Conservation (phyloP, 1,140 invertebrate genomes). For the Apocrypta bakeri region DNA sequence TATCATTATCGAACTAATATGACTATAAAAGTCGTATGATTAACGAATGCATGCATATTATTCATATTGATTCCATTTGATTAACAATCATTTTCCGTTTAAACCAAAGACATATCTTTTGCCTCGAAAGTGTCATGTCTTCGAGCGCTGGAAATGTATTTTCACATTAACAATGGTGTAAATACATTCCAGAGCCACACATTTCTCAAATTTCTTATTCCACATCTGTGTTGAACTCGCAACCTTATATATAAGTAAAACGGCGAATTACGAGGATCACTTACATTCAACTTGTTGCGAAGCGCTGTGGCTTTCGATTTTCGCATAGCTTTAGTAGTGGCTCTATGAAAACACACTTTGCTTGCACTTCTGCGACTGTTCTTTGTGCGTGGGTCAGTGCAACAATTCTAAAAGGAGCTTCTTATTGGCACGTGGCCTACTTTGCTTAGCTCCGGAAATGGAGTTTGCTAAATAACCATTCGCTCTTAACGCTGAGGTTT, state of each 20-base stretch:
- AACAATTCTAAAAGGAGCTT: constrained; percentile 45
- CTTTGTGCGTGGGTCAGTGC: constrained; percentile 15
- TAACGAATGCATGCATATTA: no score
- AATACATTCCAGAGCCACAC: background rate
- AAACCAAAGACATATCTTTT: no score
- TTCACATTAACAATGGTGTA: no score
- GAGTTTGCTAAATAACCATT: constrained; percentile 25
- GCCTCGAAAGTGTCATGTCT: no score
- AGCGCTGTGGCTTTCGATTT: background rate
- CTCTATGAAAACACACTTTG: background rate
- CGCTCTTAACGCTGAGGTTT: background rate
- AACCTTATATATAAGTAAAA: no score
- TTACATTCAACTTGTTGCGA: constrained; percentile 8
- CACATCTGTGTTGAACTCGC: background rate
- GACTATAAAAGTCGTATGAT: no score
- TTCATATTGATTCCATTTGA: no score
- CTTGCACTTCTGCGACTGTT: background rate
- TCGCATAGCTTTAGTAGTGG: background rate
- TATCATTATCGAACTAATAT: no score
- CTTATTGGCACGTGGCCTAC: constrained; percentile 51
- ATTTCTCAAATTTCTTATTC: background rate
- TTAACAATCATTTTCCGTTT: no score
- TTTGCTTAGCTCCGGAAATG: background rate
- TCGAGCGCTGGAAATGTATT: no score
- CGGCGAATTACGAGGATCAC: background rate